Evolutionary conservation across 2,888 invertebrate species (phyloP), one percentile per base, ranked within the genome.

Genomic region (Lamproptera curius): DNA sequence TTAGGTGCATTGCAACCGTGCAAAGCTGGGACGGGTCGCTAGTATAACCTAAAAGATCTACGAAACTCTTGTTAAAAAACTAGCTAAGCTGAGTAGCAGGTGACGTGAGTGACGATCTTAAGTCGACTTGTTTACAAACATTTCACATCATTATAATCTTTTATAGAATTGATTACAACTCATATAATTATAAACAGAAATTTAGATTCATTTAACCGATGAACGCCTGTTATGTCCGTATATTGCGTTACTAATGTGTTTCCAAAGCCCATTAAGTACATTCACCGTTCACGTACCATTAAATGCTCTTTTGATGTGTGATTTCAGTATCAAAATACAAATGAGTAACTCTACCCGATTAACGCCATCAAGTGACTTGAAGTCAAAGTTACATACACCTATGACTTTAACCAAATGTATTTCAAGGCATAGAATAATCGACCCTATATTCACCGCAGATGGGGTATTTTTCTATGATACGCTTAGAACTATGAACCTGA

Each of bases 261-360:
- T 42, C 34, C 42, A 38, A 42, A 11, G 34, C 31, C 34, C 42
- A 37, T 37, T 37, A 33, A 42, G 14, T 13, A 23, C 38, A 38
- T 47, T 23, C 33, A 42, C 42, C 38, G 47, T 42, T 47, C 42
- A 37, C 16, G 23, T 38, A n/a, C 20, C 23, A 38, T 42, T 47
- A 42, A 38, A 11, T 10, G 31, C 20, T 42, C 42, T 10, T n/a
- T 16, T 34, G 47, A 38, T 42, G 38, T 31, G 33, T 13, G 42
- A 31, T 37, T 42, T 31, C 33, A 20, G 15, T 11, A 6, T 42
- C 33, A 33, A 33, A 41, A 34, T 36, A 47, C 38, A 42, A 38
- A 42, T 38, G 16, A 38, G 47, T 47, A 42, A 47, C 34, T 42
- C 38, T 42, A 38, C 38, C 42, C 38, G 38, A 42, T 38, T 23